Evolutionary conservation across 2,797 vertebrate genomes (phyloP), one percentile per base, ranked within the genome.

Genomic region (Anabacerthia variegaticeps): DNA sequence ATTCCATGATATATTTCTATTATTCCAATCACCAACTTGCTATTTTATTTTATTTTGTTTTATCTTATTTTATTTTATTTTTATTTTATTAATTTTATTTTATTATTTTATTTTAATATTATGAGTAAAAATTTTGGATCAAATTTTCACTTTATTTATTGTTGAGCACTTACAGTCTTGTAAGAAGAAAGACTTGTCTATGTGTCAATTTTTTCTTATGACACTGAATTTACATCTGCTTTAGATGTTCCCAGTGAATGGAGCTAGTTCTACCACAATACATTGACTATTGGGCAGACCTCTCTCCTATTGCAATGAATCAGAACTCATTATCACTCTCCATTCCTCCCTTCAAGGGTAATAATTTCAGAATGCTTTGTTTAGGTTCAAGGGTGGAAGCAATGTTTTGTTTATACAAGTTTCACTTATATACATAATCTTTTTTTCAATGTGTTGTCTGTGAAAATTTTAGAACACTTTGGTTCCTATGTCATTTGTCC

Each of bases 271-370:
- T 62, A 24, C 30, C 48, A 20, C 10, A 4, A 46, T 12, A 76
- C 30, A 37, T 3, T 17, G 67, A 15, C 9, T 46, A 1, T 9
- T n/a, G 18, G 6, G 4, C 28, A 75, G 16, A 26, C 0, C 9
- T 56, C 6, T 62, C 1, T 37, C 26, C 9, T 74, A 6, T 6
- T 84, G 16, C 11, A 73, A 7, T 62, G 12, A 74, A 37, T 71
- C 36, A 81, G 55, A 85, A 74, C 7, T 14, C 3, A 26, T 54
- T 83, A 73, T 76, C 55, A 61, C 11, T 46, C 9, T 32, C 12
- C 7, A 27, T 72, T 75, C 8, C 36, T 52, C 18, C 10, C 72
- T 80, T 66, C 19, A 52, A 61, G 9, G 7, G 11, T 28, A 34
- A 11, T 44, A 58, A 41, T 48, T 62, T 18, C 41, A 19, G 5